A percentile compares a stretch with the other conserved stretches of the same genome.
Evolutionary conservation across 2,888 invertebrate genomes (phyloP).

Genomic region (Clusia tigrina): DNA sequence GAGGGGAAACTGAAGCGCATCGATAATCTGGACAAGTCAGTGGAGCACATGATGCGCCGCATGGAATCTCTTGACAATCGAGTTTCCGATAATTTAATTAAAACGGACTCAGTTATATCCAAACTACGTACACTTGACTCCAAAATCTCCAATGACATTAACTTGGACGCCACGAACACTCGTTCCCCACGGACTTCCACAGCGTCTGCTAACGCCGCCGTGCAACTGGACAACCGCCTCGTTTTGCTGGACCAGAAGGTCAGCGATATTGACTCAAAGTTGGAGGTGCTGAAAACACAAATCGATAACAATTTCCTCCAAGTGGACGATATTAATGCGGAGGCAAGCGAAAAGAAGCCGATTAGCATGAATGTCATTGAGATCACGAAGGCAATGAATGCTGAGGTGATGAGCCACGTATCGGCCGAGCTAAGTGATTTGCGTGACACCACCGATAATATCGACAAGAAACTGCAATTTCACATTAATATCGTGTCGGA

Average conservation of each 20-base stretch:
- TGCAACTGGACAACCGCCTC: conserved; percentile 71
- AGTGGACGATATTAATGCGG: conserved; percentile 83
- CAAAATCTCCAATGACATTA: conserved; percentile 73
- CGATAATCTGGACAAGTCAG: conserved; percentile 86
- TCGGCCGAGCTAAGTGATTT: conserved; percentile 82
- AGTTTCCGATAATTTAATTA: conserved; percentile 83
- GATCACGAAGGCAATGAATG: conserved; percentile 83
- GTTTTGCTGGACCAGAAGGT: conserved; percentile 83
- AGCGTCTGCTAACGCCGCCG: conserved; percentile 39
- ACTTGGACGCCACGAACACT: conserved; percentile 54
- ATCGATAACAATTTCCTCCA: conserved; percentile 83
- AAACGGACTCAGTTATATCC: conserved; percentile 83
- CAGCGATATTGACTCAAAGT: conserved; percentile 80
- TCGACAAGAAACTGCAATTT: conserved; percentile 84
- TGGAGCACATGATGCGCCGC: conserved; percentile 85
- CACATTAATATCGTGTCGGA: conserved; percentile 85
- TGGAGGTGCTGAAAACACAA: conserved; percentile 81
- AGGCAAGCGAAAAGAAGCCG: conserved; percentile 87
- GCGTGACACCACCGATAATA: conserved; percentile 78
- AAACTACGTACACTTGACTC: conserved; percentile 79
- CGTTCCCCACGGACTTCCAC: conserved; percentile 44
- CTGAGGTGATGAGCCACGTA: conserved; percentile 81
- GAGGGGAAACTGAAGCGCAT: conserved; percentile 88
- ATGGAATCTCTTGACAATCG: conserved; percentile 84
- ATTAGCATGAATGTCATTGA: conserved; percentile 84